Percentiles rank a stretch among this genome's conserved stretches.
phyloP scores from a whole-genome alignment of 2,888 invertebrate genomes.

The Cephus sareptanus region DNA sequence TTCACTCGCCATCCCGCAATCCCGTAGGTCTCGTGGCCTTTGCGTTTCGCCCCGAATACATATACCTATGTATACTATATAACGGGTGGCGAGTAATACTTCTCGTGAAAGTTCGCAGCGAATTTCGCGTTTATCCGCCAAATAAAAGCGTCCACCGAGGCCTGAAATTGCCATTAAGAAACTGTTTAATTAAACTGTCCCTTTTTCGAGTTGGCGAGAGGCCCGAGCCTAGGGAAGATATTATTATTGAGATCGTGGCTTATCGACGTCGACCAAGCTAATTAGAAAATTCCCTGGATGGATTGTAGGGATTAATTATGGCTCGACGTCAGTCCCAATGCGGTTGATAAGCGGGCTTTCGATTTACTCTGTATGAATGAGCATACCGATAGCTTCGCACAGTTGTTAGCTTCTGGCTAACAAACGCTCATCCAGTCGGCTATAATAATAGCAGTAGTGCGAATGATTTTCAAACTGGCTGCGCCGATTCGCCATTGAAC shows the following conservation, averaged over 20 bases:
- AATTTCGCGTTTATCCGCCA: neutral
- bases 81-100: neutral
- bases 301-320: slow-evolving; percentile 1
- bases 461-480: neutral
- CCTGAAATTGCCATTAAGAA: slow-evolving; percentile 37
- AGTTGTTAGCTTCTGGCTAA: neutral
- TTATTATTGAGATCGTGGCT: slow-evolving; percentile 19
- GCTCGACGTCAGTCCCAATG: neutral
- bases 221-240: slow-evolving; percentile 11
- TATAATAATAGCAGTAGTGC: neutral
- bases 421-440: neutral
- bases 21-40: neutral
- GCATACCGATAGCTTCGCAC: neutral
- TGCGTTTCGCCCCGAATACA: neutral
- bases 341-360: neutral
- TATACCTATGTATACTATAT: neutral
- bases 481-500: neutral
- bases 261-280: neutral
- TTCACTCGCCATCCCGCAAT: neutral
- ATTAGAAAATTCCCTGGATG: neutral
- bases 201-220: neutral
- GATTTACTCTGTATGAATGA: neutral
- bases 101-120: neutral
- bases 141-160: slow-evolving; percentile 1
- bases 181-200: slow-evolving; percentile 39